Evolutionary conservation across 2,888 invertebrate species (phyloP), one percentile per base, ranked within the genome.

Genomic region (Lepeophtheirus nordmannii): DNA sequence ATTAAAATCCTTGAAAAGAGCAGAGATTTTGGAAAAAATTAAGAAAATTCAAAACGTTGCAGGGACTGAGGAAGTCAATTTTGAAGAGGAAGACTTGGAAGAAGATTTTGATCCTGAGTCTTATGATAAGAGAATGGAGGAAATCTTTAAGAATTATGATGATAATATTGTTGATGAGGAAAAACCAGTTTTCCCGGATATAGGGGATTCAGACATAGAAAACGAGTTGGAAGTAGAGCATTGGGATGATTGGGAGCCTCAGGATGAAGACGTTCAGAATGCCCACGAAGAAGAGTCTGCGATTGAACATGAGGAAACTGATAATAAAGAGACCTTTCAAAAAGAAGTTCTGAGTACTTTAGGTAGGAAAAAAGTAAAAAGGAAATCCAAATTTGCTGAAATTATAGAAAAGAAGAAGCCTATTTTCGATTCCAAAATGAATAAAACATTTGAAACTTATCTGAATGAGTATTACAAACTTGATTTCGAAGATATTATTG

Each of bases 401-500:
- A 81, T 86, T 30, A 75, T 92, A 5, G 78, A 82, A 17, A 78
- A 81, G 41, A 82, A 86, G 65, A 93, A 93, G 73, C 94, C 94
- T 0, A 80, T 82, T 65, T 94, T 87, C 76, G 82, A 94, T 75
- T 89, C 93, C 0, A 77, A 80, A 0, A 79, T 73, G 60, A 71
- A 83, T 68, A 82, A 85, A 68, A 85, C 85, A 0, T 93, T 89
- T 75, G 82, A 85, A 40, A 81, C 92, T 71, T 93, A 93, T 73
- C 83, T 93, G 74, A 90, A 96, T 72, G 93, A 96, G 75, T 96
- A 94, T 75, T 96, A 96, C 74, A 84, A 86, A 72, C 79, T 96
- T 74, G 91, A 96, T 75, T 97, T 88, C 75, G 97, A 97, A 74
- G 97, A 98, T 75, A 82, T 96, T 63, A 85, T 97, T 62, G 94